These are phyloP conservation scores for Empis livida DNA, from an alignment of 2,888 invertebrate species.

Conservation along the genomic window DNA sequence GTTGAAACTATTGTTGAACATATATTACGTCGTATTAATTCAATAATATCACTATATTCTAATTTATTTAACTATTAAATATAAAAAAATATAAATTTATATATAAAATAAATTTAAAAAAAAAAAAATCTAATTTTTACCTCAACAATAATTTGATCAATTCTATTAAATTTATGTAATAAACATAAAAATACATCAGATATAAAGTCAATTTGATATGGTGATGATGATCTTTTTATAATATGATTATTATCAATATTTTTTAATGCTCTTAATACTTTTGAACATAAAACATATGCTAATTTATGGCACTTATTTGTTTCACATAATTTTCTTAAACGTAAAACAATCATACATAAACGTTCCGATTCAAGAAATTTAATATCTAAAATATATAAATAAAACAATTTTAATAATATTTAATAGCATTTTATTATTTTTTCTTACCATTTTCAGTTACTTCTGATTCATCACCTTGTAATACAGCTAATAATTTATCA, in stretches of 20 bases:
- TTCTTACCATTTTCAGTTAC: constrained; percentile 1
- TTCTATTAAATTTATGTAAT: constrained; percentile 41
- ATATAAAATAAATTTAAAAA: not conserved
- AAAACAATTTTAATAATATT: not conserved
- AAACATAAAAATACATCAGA: constrained; percentile 47
- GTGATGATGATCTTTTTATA: constrained; percentile 26
- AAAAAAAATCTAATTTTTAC: constrained; percentile 20
- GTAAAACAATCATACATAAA: constrained; percentile 43
- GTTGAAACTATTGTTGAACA: not conserved
- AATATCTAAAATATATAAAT: constrained; percentile 24
- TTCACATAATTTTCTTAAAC: constrained; percentile 46
- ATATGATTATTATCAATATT: constrained; percentile 4
- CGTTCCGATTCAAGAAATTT: constrained; percentile 45
- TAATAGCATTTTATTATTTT: not conserved
- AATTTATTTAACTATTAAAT: not conserved
- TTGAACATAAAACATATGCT: constrained; percentile 44
- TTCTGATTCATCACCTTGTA: constrained; percentile 2
- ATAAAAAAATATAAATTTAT: not conserved
- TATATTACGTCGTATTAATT: constrained; percentile 4
- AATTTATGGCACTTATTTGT: constrained; percentile 45
- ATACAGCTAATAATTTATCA: constrained; percentile 3
- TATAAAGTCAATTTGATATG: constrained; percentile 43
- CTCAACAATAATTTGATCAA: constrained; percentile 33
- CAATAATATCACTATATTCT: not conserved
- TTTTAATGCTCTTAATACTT: constrained; percentile 33